Evolutionary conservation across 2,888 invertebrate species (phyloP).

Genomic region (Cyrtodaria siliqua): DNA sequence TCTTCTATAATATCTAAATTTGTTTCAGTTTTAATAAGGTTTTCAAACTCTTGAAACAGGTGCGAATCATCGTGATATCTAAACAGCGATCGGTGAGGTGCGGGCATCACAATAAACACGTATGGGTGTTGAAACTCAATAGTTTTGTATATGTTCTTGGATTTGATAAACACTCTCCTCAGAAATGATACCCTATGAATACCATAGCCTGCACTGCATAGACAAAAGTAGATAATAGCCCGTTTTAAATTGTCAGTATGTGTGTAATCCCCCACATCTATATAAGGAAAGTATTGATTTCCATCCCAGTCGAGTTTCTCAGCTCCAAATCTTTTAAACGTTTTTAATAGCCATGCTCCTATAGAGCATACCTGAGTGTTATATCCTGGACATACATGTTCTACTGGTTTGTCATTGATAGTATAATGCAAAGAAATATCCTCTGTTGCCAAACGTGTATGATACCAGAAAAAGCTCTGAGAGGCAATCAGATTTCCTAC

Average conservation of each 20-base stretch:
- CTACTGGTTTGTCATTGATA: slow-evolving; percentile 1
- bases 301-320: slow-evolving; percentile 1
- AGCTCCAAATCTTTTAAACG: background rate
- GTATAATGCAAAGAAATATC: background rate
- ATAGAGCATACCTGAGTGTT: background rate
- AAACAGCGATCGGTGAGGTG: background rate
- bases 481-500: background rate
- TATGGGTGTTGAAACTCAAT: background rate
- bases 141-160: background rate
- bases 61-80: background rate
- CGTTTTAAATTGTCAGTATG: background rate
- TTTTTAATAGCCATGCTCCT: background rate
- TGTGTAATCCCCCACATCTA: background rate
- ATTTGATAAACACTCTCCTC: background rate
- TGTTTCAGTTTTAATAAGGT: background rate
- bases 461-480: slow-evolving; percentile 1
- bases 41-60: background rate
- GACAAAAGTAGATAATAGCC: background rate
- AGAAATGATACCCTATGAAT: background rate
- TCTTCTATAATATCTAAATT: background rate
- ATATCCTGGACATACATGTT: background rate
- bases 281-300: background rate
- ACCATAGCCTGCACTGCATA: background rate
- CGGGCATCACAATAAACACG: background rate
- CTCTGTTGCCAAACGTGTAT: background rate